Percentiles rank a stretch among this genome's conserved stretches.
These are phyloP conservation scores for Prionailurus viverrinus DNA, from an alignment of 2,113 vertebrate species.

Conservation along the genomic window DNA sequence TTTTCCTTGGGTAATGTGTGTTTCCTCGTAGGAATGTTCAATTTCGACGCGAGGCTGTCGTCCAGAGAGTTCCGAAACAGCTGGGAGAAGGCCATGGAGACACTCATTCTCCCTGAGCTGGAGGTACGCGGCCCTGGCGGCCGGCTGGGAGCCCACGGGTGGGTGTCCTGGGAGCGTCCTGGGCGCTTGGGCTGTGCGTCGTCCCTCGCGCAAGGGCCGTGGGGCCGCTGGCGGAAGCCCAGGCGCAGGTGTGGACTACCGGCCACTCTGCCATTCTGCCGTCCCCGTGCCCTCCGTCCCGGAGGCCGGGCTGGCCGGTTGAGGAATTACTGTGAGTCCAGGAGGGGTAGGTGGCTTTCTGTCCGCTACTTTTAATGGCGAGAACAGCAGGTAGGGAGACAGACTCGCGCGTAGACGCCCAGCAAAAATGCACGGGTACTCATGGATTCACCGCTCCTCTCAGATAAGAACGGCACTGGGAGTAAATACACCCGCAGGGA, in stretches of 20 bases:
- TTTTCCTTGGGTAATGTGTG: neutral
- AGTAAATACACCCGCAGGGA: neutral
- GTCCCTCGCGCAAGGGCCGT: neutral
- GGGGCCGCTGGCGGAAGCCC: neutral
- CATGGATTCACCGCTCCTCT: rapidly evolving
- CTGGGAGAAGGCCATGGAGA: constrained; percentile 89
- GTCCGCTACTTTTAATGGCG: too few species aligned
- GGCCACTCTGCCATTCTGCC: neutral
- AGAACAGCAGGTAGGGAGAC: neutral
- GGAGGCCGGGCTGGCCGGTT: neutral
- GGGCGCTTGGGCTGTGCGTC: rapidly evolving
- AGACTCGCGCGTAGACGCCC: rapidly evolving
- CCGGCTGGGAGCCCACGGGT: rapidly evolving
- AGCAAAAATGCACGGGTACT: rapidly evolving
- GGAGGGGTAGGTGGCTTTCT: too few species aligned
- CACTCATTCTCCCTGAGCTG: constrained; percentile 86
- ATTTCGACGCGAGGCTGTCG: constrained; percentile 85
- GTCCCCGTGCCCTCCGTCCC: neutral
- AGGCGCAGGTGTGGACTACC: neutral
- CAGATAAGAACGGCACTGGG: neutral
- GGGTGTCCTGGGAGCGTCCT: rapidly evolving
- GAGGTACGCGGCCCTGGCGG: constrained; percentile 85
- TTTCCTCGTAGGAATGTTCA: constrained; percentile 84
- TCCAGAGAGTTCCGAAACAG: constrained; percentile 91
- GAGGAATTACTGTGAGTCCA: neutral